Conservation (phyloP, 64 coral and sea anemone species). For the Pachyseris speciosa region DNA sequence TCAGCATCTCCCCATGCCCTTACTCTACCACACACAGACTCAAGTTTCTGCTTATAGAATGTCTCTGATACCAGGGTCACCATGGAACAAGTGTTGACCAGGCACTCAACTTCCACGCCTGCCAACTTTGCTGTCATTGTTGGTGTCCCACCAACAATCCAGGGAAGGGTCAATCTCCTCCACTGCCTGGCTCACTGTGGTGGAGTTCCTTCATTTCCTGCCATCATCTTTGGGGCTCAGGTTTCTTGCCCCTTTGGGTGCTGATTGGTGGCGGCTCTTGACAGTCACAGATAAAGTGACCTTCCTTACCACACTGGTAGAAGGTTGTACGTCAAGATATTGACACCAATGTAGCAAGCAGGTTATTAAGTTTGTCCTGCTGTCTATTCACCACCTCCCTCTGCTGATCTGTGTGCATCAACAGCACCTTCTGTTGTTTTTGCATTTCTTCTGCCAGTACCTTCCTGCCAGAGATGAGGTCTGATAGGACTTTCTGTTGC, state of each 20-base stretch:
- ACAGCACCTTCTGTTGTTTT: conserved; percentile 35
- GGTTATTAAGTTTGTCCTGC: conserved; percentile 2
- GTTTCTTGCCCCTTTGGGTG: neutral
- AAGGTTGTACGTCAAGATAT: neutral
- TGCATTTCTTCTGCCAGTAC: conserved; percentile 35
- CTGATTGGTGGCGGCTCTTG: neutral
- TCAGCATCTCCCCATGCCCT: neutral
- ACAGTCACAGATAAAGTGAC: conserved; percentile 24
- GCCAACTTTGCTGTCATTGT: conserved; percentile 48
- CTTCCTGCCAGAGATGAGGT: conserved; percentile 32
- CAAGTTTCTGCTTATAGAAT: conserved; percentile 45
- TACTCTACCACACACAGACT: neutral
- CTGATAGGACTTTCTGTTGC: neutral
- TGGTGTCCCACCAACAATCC: conserved; percentile 51
- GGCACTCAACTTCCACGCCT: too few relatives aligned
- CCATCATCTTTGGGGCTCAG: neutral
- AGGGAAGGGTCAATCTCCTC: conserved; percentile 24
- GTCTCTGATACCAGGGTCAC: conserved; percentile 61
- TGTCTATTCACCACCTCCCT: conserved; percentile 1
- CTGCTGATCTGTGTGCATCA: conserved; percentile 11
- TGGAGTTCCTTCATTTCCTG: conserved; percentile 50
- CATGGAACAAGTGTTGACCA: conserved; percentile 71
- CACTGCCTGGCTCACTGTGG: conserved; percentile 27
- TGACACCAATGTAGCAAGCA: neutral
- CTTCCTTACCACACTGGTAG: conserved; percentile 6